Evolutionary conservation across 2,113 vertebrate species (phyloP), one percentile per base, ranked within the genome.

Genomic region (Bungarus multicinctus): DNA sequence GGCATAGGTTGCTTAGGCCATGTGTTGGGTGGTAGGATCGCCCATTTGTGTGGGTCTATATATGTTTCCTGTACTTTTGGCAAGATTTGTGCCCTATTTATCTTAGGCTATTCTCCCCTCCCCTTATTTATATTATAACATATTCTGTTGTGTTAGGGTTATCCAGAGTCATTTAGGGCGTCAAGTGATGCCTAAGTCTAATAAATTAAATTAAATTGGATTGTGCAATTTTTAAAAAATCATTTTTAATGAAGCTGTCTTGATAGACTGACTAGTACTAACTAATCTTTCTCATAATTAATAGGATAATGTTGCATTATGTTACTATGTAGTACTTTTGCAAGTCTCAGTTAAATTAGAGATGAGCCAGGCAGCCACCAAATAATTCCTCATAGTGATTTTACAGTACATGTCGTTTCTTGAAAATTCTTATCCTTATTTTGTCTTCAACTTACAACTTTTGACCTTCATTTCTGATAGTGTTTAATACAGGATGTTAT

Each of bases 381-480:
- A 8, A 20, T 23, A 16, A 57, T 88, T 94, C 94, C 25, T 90
- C 18, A 1, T 12, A 91, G 39, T 23, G 4, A 91, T 6, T 6
- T 23, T 87, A 93, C 88, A 81, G 39, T 45, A 91, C 58, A 92
- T 91, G 18, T 14, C 93, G 85, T 95, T 58, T 74, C 4, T 25
- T 27, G 0, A 91, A 23, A 4, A 91, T 1, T 27, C 20, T 81
- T 92, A 52, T 94, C 86, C 27, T 39, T 92, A 92, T 89, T 96
- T 95, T 88, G 94, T 55, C 96, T 97, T 96, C 92, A 94, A 47
- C 74, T 22, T 55, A 52, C 64, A 94, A 53, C 43, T 96, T 97
- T 97, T 97, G 96, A 96, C 95, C 96, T 97, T 97, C 85, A 74
- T 96, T 93, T 97, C 96, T 94, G 93, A 96, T 94, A 91, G 91